These are phyloP conservation scores for Crocallis elinguaria DNA, from an alignment of 2,888 invertebrate species.

Conservation along the genomic window DNA sequence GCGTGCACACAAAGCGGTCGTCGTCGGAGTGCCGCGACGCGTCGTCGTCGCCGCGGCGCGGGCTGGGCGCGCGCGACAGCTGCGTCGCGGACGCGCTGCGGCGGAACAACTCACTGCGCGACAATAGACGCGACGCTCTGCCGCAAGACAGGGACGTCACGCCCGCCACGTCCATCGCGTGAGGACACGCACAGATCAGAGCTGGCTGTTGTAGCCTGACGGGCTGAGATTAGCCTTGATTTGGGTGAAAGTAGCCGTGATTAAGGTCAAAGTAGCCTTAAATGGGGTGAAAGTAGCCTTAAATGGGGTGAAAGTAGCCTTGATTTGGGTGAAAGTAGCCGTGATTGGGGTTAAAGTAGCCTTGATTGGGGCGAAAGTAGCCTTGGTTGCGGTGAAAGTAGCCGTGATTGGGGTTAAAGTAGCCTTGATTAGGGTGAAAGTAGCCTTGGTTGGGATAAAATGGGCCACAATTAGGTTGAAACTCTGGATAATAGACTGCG, in stretches of 20 bases:
- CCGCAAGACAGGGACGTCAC: slow-evolving; percentile 51
- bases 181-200: slow-evolving; percentile 40
- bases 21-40: slow-evolving; percentile 79
- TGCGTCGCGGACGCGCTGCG: slow-evolving; percentile 71
- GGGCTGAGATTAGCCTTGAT: neutral
- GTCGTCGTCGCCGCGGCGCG: slow-evolving; percentile 67
- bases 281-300: slow-evolving; percentile 1
- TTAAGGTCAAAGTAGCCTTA: neutral
- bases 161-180: slow-evolving; percentile 71
- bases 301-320: slow-evolving; percentile 1
- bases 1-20: slow-evolving; percentile 79
- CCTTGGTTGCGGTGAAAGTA: too few relatives aligned
- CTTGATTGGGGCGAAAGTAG: neutral
- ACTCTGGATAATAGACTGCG: too few relatives aligned
- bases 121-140: slow-evolving; percentile 61
- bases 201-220: neutral
- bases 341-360: neutral
- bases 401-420: too few relatives aligned
- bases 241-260: neutral
- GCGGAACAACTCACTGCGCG: slow-evolving; percentile 74
- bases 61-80: slow-evolving; percentile 66
- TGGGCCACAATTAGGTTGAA: too few relatives aligned
- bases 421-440: neutral
- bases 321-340: slow-evolving; percentile 4
- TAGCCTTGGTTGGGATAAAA: too few relatives aligned